These are phyloP conservation scores for Allolobophora icterica DNA, from an alignment of 2,888 invertebrate species.

Conservation along the genomic window DNA sequence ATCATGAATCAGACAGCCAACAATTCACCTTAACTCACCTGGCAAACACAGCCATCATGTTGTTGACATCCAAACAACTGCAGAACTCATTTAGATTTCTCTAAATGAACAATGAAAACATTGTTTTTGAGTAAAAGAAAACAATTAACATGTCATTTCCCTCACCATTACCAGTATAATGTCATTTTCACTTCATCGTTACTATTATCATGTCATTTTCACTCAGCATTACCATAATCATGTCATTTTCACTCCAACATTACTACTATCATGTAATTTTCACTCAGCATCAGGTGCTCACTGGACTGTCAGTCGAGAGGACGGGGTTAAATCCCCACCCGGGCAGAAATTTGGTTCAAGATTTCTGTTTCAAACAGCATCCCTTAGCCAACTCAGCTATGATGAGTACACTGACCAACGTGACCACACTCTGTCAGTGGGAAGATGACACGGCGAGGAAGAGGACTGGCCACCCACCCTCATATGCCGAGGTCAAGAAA, in stretches of 20 bases:
- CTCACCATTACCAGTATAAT: not conserved
- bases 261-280: not conserved
- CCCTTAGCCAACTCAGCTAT: no score
- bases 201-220: not conserved
- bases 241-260: no score
- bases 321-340: no score
- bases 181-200: not conserved
- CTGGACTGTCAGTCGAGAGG: no score
- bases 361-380: no score
- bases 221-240: not conserved
- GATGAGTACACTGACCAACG: no score
- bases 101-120: constrained; percentile 68
- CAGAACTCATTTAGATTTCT: constrained; percentile 95
- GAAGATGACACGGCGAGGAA: no score
- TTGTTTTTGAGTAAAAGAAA: not conserved
- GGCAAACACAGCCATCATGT: constrained; percentile 94
- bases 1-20: not conserved
- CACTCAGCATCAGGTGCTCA: no score
- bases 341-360: no score
- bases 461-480: no score
- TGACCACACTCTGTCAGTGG: no score
- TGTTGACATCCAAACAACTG: constrained; percentile 90
- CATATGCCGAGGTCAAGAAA: no score
- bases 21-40: constrained; percentile 64
- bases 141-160: not conserved